Conservation (phyloP, 2,888 invertebrate species). For the Corythucha ciliata region DNA sequence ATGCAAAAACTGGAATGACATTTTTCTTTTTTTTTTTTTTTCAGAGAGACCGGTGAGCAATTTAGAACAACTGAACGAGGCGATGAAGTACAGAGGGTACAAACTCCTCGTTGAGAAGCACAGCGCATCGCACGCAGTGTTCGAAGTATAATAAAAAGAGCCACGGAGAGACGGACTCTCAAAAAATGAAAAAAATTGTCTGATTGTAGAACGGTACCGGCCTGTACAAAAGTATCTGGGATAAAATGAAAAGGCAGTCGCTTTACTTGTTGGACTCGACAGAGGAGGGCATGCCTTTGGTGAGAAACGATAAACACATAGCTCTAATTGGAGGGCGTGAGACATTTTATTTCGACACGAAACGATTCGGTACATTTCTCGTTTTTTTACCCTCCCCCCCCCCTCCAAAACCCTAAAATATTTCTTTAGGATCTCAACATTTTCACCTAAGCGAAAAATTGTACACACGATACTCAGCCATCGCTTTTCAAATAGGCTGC, state of each 20-base stretch:
- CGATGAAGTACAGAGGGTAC: conserved; percentile 55
- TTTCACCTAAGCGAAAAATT: conserved; percentile 68
- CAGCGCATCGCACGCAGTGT: conserved; percentile 59
- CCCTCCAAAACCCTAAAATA: not conserved
- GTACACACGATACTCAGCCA: conserved; percentile 67
- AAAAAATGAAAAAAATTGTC: not conserved
- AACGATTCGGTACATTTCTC: conserved; percentile 53
- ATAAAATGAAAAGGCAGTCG: conserved; percentile 53
- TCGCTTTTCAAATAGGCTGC: conserved; percentile 65
- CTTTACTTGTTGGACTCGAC: conserved; percentile 52
- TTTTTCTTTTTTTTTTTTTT: not conserved
- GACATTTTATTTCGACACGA: conserved; percentile 64
- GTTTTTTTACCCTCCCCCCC: conserved; percentile 3
- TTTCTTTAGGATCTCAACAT: conserved; percentile 49
- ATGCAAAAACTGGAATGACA: too few species aligned
- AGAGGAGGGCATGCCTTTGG: conserved; percentile 53
- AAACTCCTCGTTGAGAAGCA: conserved; percentile 61
- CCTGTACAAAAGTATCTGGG: conserved; percentile 59
- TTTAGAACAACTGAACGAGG: conserved; percentile 54
- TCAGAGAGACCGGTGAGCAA: conserved; percentile 58
- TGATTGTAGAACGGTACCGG: conserved; percentile 61
- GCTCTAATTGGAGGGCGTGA: conserved; percentile 65
- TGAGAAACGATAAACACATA: conserved; percentile 51
- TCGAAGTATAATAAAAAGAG: conserved; percentile 42
- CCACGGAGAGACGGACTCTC: not conserved